Evolutionary conservation across 1,140 invertebrate species (phyloP).

Genomic region (Argopecten irradians): DNA sequence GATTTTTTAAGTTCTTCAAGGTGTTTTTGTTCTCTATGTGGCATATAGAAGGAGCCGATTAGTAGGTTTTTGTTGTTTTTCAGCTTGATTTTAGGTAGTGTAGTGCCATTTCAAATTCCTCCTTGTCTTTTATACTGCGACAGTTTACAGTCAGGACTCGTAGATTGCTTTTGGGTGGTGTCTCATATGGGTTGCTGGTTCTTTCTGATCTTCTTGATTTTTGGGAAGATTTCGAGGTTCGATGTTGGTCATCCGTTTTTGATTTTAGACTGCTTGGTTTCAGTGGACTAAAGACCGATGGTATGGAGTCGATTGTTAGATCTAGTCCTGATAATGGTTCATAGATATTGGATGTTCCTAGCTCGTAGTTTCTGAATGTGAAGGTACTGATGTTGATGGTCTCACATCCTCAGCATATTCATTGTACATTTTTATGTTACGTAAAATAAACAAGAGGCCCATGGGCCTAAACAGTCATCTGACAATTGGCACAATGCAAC

Average conservation of each 20-base stretch:
- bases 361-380: conserved; percentile 35
- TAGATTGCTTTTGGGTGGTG: conserved; percentile 25
- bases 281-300: conserved; percentile 28
- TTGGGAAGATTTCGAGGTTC: not conserved
- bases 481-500: too few species aligned
- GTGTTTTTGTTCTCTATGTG: conserved; percentile 26
- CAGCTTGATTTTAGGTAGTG: conserved; percentile 37
- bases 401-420: conserved; percentile 32
- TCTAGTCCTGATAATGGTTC: conserved; percentile 24
- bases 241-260: not conserved
- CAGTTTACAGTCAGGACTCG: conserved; percentile 45
- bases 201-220: not conserved
- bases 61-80: conserved; percentile 29
- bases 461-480: too few species aligned
- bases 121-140: conserved; percentile 43
- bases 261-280: conserved; percentile 27
- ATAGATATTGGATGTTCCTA: conserved; percentile 27
- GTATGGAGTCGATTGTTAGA: not conserved
- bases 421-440: too few species aligned
- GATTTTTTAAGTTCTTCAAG: conserved; percentile 34
- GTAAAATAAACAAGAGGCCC: too few species aligned
- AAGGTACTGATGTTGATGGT: conserved; percentile 29
- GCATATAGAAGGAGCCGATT: conserved; percentile 33
- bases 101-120: conserved; percentile 33
- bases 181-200: not conserved